Base-by-base conservation (phyloP, 2,797 vertebrate species). In the Bucorvus abyssinicus region DNA sequence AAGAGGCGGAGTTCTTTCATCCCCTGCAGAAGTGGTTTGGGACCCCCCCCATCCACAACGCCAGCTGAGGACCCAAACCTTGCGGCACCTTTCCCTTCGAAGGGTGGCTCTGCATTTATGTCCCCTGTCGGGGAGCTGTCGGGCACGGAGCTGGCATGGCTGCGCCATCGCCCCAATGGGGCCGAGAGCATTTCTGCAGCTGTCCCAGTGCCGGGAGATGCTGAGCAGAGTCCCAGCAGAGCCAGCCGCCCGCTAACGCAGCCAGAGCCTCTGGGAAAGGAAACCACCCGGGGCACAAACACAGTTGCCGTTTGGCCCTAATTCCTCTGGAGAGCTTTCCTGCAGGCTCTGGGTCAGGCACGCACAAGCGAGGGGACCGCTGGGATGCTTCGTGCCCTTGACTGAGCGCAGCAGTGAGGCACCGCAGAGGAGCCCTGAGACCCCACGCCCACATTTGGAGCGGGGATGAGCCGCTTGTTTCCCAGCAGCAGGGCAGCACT, bases 271-370 rank as follows among this genome's bases (percentile, higher is more conserved):
- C 18, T 3, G 12, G 93, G 77, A 63, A 49, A 10, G 3, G 2
- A 6, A 27, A 24, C n/a, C 63, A 27, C 55, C 56, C 15, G 2
- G 3, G 29, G 49, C 56, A 65, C 52, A 38, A 42, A 14, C 40
- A 6, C 5, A 0, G 1, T 6, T 26, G 5, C 22, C 34, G 20
- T 29, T 26, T 76, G 83, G 34, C 89, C 83, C 57, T 78, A 88
- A 94, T 94, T 91, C 59, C 71, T 82, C 64, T 6, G 71, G 94
- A 91, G 94, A 94, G 82, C 50, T 57, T 56, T 61, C 52, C 92
- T 56, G 65, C 49, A n/a, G 94, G 85, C 83, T 94, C 57, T 71
- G 74, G 92, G 83, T 61, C 93, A 88, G 65, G 65, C 56, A 14
- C 20, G 4, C 12, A 3, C 57, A 12, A 59, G 32, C 23, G 2